Base-by-base conservation (phyloP, 2,888 invertebrate species). In the Trichopria drosophilae region DNA sequence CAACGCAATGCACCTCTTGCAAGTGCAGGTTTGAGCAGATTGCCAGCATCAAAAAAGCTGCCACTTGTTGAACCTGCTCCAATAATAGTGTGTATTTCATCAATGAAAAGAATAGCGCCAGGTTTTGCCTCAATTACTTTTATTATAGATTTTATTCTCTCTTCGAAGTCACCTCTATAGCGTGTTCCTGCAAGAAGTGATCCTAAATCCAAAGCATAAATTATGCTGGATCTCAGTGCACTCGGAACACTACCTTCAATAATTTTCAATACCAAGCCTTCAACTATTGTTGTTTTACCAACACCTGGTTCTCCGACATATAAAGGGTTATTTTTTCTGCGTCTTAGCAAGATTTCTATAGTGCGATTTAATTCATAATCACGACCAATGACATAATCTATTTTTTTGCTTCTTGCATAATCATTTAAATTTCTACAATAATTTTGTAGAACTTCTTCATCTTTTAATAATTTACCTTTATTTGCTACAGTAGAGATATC, bases 61-160 rank as follows among this genome's bases (percentile, higher is more conserved):
- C 49, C 42, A 36, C 36, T 29, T 36, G 41, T 49, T 29, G 42
- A 35, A 43, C 49, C 42, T 28, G 49, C 43, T 36, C 48, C 48
- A 35, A 49, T 49, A 35, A 49, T 35, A 35, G 48, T 41, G 48
- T 49, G 48, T 34, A 42, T 42, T 49, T 49, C 48, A 42, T 49
- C 48, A 35, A 49, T 49, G 32, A 49, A 49, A 32, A 49, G 41
- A 40, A 47, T 47, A 39, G 47, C 40, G 34, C 40, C 40, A 40
- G 47, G 47, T 40, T 39, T 40, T 40, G 26, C 47, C 40, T 47
- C 40, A 40, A 47, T 40, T 31, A 32, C 47, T 39, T 47, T 40
- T 39, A 47, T 47, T 40, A 47, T 40, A 32, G 40, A 39, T 47
- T 47, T 47, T 40, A 47, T 39, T 39, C 47, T 39, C 39, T 40